These are phyloP conservation scores for Tanypteryx hageni DNA, from an alignment of 2,888 invertebrate species.

Conservation along the genomic window DNA sequence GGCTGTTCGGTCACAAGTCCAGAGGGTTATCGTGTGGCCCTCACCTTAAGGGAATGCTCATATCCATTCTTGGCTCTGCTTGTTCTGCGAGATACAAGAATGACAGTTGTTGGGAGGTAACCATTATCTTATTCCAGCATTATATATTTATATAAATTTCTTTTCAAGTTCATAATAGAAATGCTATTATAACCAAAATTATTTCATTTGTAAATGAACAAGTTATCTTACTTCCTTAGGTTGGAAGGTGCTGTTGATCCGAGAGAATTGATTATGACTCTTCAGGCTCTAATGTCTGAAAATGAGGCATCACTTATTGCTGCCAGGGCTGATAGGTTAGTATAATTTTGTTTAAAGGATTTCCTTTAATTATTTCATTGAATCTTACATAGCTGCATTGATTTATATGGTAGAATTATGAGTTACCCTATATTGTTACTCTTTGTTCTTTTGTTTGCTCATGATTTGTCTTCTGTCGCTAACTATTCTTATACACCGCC, in stretches of 20 bases:
- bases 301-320: slow-evolving; percentile 92
- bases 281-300: slow-evolving; percentile 87
- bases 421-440: too few species aligned
- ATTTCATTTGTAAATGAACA: neutral
- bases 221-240: slow-evolving; percentile 74
- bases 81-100: slow-evolving; percentile 91
- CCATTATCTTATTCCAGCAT: neutral
- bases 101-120: slow-evolving; percentile 90
- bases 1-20: slow-evolving; percentile 92
- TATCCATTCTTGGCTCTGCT: slow-evolving; percentile 94
- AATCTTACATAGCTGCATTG: too few species aligned
- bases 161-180: neutral
- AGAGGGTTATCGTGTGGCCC: slow-evolving; percentile 95
- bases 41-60: slow-evolving; percentile 88
- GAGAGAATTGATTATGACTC: slow-evolving; percentile 82
- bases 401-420: too few species aligned
- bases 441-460: too few species aligned
- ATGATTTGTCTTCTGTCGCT: too few species aligned
- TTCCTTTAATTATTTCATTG: too few species aligned
- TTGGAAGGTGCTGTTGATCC: slow-evolving; percentile 91
- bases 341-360: slow-evolving; percentile 14
- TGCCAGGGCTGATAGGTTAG: slow-evolving; percentile 89
- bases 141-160: neutral
- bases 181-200: neutral
- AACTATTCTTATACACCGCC: too few species aligned